Base-by-base conservation (phyloP, 2,888 invertebrate species). In the Archips xylosteana region DNA sequence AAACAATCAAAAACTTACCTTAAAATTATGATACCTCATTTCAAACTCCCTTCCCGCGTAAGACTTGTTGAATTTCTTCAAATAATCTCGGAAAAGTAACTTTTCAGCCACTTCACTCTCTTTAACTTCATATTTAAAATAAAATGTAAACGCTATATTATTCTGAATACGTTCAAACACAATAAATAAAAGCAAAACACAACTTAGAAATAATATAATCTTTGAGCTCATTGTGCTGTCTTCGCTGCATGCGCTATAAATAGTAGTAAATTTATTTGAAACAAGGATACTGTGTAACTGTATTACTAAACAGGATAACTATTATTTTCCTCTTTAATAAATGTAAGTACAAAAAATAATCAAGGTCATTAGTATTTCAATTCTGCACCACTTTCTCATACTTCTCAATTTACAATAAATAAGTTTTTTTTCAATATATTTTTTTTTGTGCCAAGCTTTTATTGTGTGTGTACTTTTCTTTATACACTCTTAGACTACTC, bases 11-110 rank as follows among this genome's bases (percentile, higher is more conserved):
- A 47, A 60, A 51, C 65, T 54, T 66, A 87, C 87, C 82, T 84
- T 81, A 75, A 84, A 87, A 76, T 82, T 76, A 1, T 73, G 3
- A 36, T 83, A 76, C 47, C 87, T 80, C 15, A 32, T 71, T 2
- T 34, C 10, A 75, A 76, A 79, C 59, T 87, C 87, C 0, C 54
- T 63, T 6, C 47, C 23, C 0, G 15, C 23, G 64, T 86, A 85
- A 15, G 47, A 76, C 63, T 85, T 87, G 9, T 81, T 80, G 59
- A 81, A 87, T 13, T 74, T 75, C 2, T 57, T 77, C 59, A 84
- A 57, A 69, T 86, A 87, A 2, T 51, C 64, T 0, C 78, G 66
- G 32, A 57, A 57, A 34, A 80, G 85, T 10, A 66, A 15, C 39
- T 66, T 60, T 36, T n/a, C 60, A 15, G 65, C 39, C 23, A 39